Percentiles rank a stretch among this genome's conserved stretches.
These are phyloP conservation scores for Acanthopleura granulata DNA, from an alignment of 2,888 invertebrate species.

Conservation along the genomic window DNA sequence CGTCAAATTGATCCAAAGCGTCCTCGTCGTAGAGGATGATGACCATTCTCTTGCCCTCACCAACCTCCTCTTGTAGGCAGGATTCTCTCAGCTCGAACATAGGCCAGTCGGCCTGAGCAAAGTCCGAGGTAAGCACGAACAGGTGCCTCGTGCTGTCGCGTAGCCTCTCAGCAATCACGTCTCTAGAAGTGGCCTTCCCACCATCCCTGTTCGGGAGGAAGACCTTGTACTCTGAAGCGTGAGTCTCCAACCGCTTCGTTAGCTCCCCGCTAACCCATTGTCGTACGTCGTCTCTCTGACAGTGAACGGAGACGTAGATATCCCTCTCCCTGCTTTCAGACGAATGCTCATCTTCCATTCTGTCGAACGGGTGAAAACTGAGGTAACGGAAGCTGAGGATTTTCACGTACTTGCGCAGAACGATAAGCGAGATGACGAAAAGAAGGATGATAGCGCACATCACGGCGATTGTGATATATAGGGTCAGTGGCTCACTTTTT, in stretches of 20 bases:
- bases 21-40: not conserved
- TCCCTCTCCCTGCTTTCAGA: not conserved
- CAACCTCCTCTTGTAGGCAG: constrained; percentile 1
- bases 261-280: not conserved
- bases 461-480: constrained; percentile 3
- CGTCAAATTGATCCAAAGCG: not conserved
- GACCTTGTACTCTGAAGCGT: not conserved
- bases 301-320: constrained; percentile 1
- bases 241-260: not conserved
- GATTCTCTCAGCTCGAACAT: constrained; percentile 15
- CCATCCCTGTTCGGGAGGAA: constrained; percentile 8
- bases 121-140: constrained; percentile 5
- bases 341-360: not conserved
- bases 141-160: constrained; percentile 3
- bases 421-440: not conserved
- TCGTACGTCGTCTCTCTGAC: not conserved
- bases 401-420: constrained; percentile 17
- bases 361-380: constrained; percentile 4
- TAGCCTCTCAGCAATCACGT: not conserved
- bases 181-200: constrained; percentile 5
- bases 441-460: not conserved
- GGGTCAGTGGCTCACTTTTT: not conserved
- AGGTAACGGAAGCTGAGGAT: not conserved
- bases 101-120: not conserved
- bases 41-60: constrained; percentile 14